These are phyloP conservation scores for Dendrolimus punctatus DNA, from an alignment of 1,140 invertebrate species.

Conservation along the genomic window DNA sequence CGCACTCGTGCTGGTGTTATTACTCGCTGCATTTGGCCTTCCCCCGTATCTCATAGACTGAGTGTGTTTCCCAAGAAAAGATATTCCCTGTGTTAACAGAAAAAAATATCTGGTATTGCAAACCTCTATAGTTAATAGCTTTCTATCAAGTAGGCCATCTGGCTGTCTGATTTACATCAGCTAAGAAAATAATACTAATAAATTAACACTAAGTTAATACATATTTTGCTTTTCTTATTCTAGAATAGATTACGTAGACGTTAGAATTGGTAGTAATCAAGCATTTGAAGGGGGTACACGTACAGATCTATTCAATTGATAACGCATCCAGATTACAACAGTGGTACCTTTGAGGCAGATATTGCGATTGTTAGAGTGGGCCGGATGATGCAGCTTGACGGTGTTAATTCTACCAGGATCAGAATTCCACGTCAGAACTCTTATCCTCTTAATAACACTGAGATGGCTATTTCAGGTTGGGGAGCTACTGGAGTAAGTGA, in stretches of 20 bases:
- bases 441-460: constrained; percentile 15
- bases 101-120: too few relatives aligned
- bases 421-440: neutral
- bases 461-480: constrained; percentile 46
- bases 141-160: too few relatives aligned
- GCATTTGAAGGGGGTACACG: constrained; percentile 25
- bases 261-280: constrained; percentile 34
- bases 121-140: too few relatives aligned
- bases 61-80: too few relatives aligned
- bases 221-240: constrained; percentile 7
- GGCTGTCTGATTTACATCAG: too few relatives aligned
- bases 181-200: too few relatives aligned
- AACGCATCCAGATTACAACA: constrained; percentile 42
- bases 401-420: constrained; percentile 19
- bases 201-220: constrained; percentile 4
- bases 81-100: too few relatives aligned
- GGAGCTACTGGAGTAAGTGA: constrained; percentile 50
- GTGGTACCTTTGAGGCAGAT: constrained; percentile 37
- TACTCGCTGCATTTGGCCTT: too few relatives aligned
- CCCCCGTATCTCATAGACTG: too few relatives aligned
- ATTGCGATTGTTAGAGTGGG: constrained; percentile 25
- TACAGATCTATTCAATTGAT: constrained; percentile 18
- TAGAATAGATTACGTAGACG: constrained; percentile 30
- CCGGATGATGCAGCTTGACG: constrained; percentile 25
- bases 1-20: too few relatives aligned